Conservation (phyloP, 2,888 invertebrate genomes). For the Drosophila koepferae region DNA sequence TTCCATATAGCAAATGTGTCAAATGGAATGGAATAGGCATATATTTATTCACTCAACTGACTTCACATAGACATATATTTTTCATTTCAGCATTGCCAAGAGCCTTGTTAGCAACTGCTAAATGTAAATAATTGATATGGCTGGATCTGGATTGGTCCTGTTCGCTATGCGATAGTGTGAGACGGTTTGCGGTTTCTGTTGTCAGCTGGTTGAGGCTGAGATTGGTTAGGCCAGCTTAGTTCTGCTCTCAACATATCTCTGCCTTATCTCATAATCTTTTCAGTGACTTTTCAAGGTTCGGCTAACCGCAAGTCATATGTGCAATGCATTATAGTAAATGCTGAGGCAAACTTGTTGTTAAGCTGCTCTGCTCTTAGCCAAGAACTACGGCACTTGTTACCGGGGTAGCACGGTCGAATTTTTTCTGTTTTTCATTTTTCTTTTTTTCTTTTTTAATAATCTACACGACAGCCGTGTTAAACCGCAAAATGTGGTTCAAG, state of each 20-base stretch:
- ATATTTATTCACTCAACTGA: slow-evolving; percentile 1
- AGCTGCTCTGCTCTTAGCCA: background rate
- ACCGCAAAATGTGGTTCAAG: slow-evolving; percentile 60
- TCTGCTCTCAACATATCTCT: background rate
- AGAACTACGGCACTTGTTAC: background rate
- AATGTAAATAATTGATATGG: slow-evolving; percentile 24
- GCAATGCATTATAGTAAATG: background rate
- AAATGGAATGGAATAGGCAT: slow-evolving; percentile 1
- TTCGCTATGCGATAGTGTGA: background rate
- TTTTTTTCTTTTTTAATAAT: slow-evolving; percentile 52
- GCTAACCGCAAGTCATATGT: slow-evolving; percentile 3
- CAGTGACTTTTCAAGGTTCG: slow-evolving; percentile 3
- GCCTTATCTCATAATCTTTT: background rate
- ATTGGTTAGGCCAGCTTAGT: background rate
- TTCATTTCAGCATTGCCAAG: background rate
- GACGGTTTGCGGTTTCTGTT: slow-evolving; percentile 14
- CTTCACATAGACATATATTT: background rate
- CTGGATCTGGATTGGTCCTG: slow-evolving; percentile 14
- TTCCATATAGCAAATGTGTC: background rate
- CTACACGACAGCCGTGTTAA: slow-evolving; percentile 66
- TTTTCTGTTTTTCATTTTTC: background rate
- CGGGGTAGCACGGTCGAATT: slow-evolving; percentile 13
- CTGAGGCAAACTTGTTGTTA: background rate
- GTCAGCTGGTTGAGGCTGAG: slow-evolving; percentile 20
- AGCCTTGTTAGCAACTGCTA: slow-evolving; percentile 7